phyloP scores from a whole-genome alignment of 2,797 vertebrate genomes.

The Coregonus sp. region DNA sequence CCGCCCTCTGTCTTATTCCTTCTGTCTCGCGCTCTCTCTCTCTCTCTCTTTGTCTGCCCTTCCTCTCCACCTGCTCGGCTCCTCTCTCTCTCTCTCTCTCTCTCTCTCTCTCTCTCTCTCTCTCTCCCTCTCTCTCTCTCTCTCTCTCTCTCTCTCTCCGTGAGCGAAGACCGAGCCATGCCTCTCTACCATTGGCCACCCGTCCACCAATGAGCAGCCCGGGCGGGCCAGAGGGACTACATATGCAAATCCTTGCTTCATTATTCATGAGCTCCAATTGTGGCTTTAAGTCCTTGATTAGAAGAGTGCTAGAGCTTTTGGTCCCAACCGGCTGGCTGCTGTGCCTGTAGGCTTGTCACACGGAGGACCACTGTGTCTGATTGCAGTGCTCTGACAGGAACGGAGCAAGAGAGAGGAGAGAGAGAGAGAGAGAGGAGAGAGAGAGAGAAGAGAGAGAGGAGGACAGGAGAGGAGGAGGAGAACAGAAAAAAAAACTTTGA shows the following conservation, averaged over 20 bases:
- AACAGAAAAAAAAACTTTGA: conserved; percentile 84
- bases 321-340: conserved; percentile 86
- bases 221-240: conserved; percentile 85
- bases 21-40: background rate
- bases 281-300: conserved; percentile 99
- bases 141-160: conserved; percentile 22
- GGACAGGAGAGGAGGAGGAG: conserved; percentile 48
- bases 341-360: conserved; percentile 81
- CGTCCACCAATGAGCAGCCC: conserved; percentile 82
- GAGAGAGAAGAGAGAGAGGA: conserved; percentile 57
- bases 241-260: conserved; percentile 94
- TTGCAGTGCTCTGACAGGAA: conserved; percentile 86
- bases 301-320: conserved; percentile 91
- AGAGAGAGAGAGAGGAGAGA: conserved; percentile 64
- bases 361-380: conserved; percentile 80
- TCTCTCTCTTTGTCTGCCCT: conserved; percentile 10
- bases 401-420: conserved; percentile 50
- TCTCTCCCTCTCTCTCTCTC: conserved; percentile 12
- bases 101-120: conserved; percentile 29
- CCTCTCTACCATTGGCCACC: conserved; percentile 74
- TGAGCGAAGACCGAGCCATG: conserved; percentile 26
- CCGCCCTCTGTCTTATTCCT: background rate
- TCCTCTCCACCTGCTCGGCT: background rate
- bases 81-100: conserved; percentile 19
- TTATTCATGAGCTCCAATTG: conserved; percentile 96